phyloP scores from a whole-genome alignment of 2,797 vertebrate species.

The Sibirionetta formosa region DNA sequence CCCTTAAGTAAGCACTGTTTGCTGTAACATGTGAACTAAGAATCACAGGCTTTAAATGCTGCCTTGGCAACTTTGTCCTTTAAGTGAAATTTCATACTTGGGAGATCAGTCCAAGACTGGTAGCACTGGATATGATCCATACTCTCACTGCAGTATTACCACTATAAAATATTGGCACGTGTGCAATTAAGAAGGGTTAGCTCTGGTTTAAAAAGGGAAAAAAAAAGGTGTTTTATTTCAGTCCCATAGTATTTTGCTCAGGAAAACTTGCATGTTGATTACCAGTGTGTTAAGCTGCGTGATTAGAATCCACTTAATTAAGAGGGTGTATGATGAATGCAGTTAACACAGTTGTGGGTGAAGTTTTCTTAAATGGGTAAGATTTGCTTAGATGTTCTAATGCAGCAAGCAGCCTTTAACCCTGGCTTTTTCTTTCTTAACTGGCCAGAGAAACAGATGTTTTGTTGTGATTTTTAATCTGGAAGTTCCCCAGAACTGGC shows the following conservation, averaged over 20 bases:
- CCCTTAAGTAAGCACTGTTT: neutral
- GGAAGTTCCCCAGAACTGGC: neutral
- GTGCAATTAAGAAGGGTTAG: neutral
- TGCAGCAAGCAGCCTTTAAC: neutral
- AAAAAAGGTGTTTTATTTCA: neutral
- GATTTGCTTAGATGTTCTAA: neutral
- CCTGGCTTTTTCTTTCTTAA: neutral
- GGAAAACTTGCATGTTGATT: neutral
- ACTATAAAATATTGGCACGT: neutral
- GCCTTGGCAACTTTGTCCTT: neutral
- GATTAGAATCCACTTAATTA: neutral
- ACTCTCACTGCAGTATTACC: neutral
- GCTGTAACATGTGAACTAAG: neutral
- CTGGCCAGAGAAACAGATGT: neutral
- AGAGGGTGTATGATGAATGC: neutral
- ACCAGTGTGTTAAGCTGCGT: neutral
- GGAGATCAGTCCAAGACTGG: neutral
- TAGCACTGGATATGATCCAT: neutral
- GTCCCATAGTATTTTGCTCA: neutral
- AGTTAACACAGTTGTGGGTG: neutral
- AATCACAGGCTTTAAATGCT: neutral
- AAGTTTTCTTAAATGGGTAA: neutral
- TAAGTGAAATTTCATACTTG: neutral
- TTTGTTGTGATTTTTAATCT: neutral
- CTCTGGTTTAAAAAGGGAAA: neutral